A percentile compares a stretch with the other conserved stretches of the same genome.
These are phyloP conservation scores for Polymixis flavicincta DNA, from an alignment of 2,888 invertebrate species.

Conservation along the genomic window DNA sequence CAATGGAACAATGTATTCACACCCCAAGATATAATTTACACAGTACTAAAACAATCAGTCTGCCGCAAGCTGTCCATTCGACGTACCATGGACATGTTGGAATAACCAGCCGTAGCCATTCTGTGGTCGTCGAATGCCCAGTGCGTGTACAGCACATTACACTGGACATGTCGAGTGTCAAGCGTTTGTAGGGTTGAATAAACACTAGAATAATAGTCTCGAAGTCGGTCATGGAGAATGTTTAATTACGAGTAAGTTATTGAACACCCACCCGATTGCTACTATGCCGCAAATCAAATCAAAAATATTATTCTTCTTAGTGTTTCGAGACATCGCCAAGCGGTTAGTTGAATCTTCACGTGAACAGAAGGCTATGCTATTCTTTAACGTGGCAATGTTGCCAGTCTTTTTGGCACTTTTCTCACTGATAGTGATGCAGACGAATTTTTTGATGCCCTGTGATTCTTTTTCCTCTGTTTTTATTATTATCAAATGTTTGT, in stretches of 20 bases:
- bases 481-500: too few species aligned
- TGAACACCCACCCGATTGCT: background rate
- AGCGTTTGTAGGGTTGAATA: conserved; percentile 22
- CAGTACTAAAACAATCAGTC: conserved; percentile 14
- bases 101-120: conserved; percentile 28
- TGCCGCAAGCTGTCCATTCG: conserved; percentile 1
- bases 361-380: too few species aligned
- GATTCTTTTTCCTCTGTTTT: too few species aligned
- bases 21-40: background rate
- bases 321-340: too few species aligned
- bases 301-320: too few species aligned
- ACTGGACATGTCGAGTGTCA: conserved; percentile 11
- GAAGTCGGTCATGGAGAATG: background rate
- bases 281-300: background rate
- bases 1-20: background rate
- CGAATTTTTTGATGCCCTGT: too few species aligned
- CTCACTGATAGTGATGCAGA: too few species aligned
- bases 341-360: too few species aligned
- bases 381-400: too few species aligned
- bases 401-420: too few species aligned
- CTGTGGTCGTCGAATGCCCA: conserved; percentile 38
- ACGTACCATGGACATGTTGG: background rate
- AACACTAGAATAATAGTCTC: conserved; percentile 12
- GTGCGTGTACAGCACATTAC: conserved; percentile 24
- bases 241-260: background rate